Percentiles rank a stretch among this genome's conserved stretches.
These are phyloP conservation scores for Agrypnus murinus DNA, from an alignment of 2,888 invertebrate species.

Conservation along the genomic window DNA sequence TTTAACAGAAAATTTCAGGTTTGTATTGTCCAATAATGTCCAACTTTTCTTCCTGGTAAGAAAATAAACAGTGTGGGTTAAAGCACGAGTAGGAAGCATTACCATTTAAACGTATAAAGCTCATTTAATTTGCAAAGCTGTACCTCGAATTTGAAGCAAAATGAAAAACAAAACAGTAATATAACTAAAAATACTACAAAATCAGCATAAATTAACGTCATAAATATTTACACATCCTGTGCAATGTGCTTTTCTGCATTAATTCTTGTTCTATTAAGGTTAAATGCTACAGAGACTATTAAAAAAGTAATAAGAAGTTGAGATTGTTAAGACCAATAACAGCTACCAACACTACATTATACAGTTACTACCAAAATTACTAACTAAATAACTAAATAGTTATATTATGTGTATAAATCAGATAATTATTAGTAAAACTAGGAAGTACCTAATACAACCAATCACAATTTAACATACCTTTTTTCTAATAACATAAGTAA, in stretches of 20 bases:
- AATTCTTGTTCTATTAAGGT: slow-evolving; percentile 1
- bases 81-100: slow-evolving; percentile 58
- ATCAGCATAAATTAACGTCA: slow-evolving; percentile 10
- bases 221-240: slow-evolving; percentile 43
- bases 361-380: too few relatives aligned
- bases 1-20: slow-evolving; percentile 86
- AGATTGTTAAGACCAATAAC: too few relatives aligned
- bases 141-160: slow-evolving; percentile 11
- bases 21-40: slow-evolving; percentile 87
- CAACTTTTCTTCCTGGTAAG: slow-evolving; percentile 80
- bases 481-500: too few relatives aligned
- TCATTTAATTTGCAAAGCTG: slow-evolving; percentile 33
- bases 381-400: too few relatives aligned
- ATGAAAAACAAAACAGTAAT: background rate
- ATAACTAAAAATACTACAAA: background rate
- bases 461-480: too few relatives aligned
- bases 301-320: too few relatives aligned
- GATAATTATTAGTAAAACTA: too few relatives aligned
- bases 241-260: slow-evolving; percentile 49
- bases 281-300: too few relatives aligned
- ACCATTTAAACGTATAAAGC: slow-evolving; percentile 34
- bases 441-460: too few relatives aligned
- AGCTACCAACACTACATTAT: too few relatives aligned
- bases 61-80: slow-evolving; percentile 75
- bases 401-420: too few relatives aligned